Base-by-base conservation (phyloP, 1,140 invertebrate species). In the Helicoverpa zea region DNA sequence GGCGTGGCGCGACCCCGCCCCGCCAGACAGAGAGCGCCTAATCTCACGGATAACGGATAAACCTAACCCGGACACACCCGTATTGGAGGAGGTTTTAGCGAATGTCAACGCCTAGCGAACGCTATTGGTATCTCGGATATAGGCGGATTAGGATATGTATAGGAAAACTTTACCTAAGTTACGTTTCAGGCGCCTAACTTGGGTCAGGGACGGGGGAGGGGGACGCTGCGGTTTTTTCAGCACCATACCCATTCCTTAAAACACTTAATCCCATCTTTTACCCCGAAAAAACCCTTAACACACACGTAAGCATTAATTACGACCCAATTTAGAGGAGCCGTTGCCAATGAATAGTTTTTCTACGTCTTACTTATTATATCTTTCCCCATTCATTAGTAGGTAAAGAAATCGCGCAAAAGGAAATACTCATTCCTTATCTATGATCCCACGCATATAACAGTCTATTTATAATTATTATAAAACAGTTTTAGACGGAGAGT, bases 31-130 rank as follows among this genome's bases (percentile, higher is more conserved):
- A 91, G 88, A 89, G 81, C 87, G 88, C 83, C 91, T 94, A 94
- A 94, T 94, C 92, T 92, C 79, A 87, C 87, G 91, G 92, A 93
- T 94, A 93, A 91, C 89, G 93, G 93, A 93, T 94, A 90, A 92
- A 88, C 88, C 88, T 91, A 90, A 91, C 85, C 88, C 88, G 82
- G 79, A 76, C 84, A 89, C 88, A 88, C 86, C 88, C 84, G 88
- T 82, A 93, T 92, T 92, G 91, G 91, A 89, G 90, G 91, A 91
- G 89, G 90, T 85, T 88, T 89, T 88, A 84, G 86, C 86, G 81
- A 91, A 89, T 84, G 88, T 89, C 82, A 83, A 88, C 86, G 90
- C 87, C 90, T 90, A 87, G 89, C 86, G 82, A 85, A 83, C 84
- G 87, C 91, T 80, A 94, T 94, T 94, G 92, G 92, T 87, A 90